Percentiles rank a stretch among this genome's conserved stretches.
These are phyloP conservation scores for Harpegnathos saltator DNA, from an alignment of 1,140 invertebrate genomes.

Conservation along the genomic window DNA sequence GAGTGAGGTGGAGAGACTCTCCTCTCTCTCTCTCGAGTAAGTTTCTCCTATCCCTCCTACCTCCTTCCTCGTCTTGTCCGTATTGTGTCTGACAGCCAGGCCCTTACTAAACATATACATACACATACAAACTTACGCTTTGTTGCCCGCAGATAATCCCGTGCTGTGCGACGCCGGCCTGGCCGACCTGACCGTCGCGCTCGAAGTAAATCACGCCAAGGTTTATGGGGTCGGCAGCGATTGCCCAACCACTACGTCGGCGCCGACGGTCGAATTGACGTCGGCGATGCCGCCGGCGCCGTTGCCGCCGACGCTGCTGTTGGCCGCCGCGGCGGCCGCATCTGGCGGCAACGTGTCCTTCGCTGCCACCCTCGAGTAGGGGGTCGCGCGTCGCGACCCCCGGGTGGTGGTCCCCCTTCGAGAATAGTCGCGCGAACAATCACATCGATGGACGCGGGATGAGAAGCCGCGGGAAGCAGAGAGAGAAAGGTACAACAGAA, in stretches of 20 bases:
- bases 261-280: conserved; percentile 65
- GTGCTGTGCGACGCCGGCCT: conserved; percentile 90
- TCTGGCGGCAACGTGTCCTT: conserved; percentile 83
- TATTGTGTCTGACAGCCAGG: no score
- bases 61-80: conserved; percentile 8
- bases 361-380: conserved; percentile 83
- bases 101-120: neutral
- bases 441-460: conserved; percentile 6
- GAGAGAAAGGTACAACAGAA: neutral
- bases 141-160: conserved; percentile 89
- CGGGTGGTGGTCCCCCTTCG: conserved; percentile 20
- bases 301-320: conserved; percentile 79
- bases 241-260: conserved; percentile 80
- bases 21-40: no score
- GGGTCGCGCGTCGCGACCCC: neutral
- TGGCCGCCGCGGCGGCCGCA: conserved; percentile 79
- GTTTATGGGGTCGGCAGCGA: conserved; percentile 87
- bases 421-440: conserved; percentile 45
- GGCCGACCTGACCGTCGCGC: conserved; percentile 88
- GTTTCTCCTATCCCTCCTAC: neutral
- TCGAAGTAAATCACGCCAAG: conserved; percentile 90
- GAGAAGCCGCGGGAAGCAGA: neutral
- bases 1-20: no score
- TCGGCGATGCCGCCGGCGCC: conserved; percentile 75
- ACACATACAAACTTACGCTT: conserved; percentile 1